These are phyloP conservation scores for Auanema freiburgensis DNA, from an alignment of 2,888 invertebrate genomes.

Conservation along the genomic window DNA sequence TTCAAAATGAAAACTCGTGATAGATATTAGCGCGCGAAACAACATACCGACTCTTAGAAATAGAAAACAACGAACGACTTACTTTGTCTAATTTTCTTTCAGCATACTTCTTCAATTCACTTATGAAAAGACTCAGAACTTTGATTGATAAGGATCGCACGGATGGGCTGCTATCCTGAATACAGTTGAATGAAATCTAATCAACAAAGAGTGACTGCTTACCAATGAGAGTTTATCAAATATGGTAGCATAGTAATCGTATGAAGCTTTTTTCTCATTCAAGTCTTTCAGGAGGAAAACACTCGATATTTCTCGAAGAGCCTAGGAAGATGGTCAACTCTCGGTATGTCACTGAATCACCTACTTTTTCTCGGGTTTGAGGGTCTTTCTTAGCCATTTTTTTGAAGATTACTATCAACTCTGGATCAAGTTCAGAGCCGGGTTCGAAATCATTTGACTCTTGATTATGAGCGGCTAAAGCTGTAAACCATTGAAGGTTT, in stretches of 20 bases:
- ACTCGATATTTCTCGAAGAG: slow-evolving; percentile 27
- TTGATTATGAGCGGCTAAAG: neutral
- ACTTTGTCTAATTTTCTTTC: slow-evolving; percentile 41
- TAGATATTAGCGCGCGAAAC: slow-evolving; percentile 7
- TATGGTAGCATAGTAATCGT: slow-evolving; percentile 27
- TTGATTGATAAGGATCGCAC: slow-evolving; percentile 42
- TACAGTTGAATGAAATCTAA: neutral
- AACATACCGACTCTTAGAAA: neutral
- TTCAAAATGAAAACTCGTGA: neutral
- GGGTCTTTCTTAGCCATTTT: slow-evolving; percentile 54
- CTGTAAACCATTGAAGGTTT: slow-evolving; percentile 2
- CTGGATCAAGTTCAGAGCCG: slow-evolving; percentile 39
- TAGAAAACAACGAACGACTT: neutral
- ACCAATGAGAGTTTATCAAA: slow-evolving; percentile 26
- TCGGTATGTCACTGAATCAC: neutral
- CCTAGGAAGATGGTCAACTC: slow-evolving; percentile 12
- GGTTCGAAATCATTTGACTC: neutral
- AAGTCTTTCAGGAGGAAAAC: slow-evolving; percentile 22
- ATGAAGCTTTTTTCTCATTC: slow-evolving; percentile 20
- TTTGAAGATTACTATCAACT: slow-evolving; percentile 45
- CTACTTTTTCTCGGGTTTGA: slow-evolving; percentile 52
- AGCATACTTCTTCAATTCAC: slow-evolving; percentile 36
- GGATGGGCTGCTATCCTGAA: slow-evolving; percentile 41
- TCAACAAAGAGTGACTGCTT: neutral
- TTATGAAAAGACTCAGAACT: slow-evolving; percentile 24